Percentiles rank a stretch among this genome's conserved stretches.
phyloP scores from a whole-genome alignment of 2,888 invertebrate species.

The Saturnia japonica region DNA sequence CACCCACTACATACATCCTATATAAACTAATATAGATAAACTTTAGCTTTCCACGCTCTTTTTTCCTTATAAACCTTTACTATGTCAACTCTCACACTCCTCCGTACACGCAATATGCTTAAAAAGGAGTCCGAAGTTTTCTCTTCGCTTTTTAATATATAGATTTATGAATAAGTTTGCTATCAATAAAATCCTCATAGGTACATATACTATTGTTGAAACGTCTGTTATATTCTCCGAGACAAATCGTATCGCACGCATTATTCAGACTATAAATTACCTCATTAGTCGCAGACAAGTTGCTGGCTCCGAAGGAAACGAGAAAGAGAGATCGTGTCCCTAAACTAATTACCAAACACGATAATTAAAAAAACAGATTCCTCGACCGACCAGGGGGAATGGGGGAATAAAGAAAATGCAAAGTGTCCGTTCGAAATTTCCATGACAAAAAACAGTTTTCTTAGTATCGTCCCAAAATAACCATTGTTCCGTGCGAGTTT shows the following conservation, averaged over 20 bases:
- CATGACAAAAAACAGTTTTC: constrained; percentile 77
- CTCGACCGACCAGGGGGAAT: constrained; percentile 46
- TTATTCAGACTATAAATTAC: constrained; percentile 69
- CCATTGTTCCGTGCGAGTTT: constrained; percentile 75
- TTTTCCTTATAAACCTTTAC: no score
- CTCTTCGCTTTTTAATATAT: no score
- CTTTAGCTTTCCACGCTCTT: no score
- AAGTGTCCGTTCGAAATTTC: constrained; percentile 78
- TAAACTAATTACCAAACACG: constrained; percentile 82
- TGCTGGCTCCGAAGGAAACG: constrained; percentile 63
- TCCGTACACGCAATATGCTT: no score
- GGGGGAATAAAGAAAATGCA: constrained; percentile 75
- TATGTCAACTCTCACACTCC: no score
- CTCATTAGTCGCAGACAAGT: constrained; percentile 76
- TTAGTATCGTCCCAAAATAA: constrained; percentile 75
- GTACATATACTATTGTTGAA: not conserved
- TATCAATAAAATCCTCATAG: not conserved
- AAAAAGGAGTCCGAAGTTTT: no score
- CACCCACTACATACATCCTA: no score
- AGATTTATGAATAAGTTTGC: not conserved
- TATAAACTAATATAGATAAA: no score
- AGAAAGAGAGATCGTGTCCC: constrained; percentile 71
- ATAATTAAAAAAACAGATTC: constrained; percentile 81
- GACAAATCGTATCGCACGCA: constrained; percentile 16
- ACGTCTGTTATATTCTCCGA: not conserved